Base-by-base conservation (phyloP, 1,140 invertebrate species). In the Drosophila pseudoobscura region DNA sequence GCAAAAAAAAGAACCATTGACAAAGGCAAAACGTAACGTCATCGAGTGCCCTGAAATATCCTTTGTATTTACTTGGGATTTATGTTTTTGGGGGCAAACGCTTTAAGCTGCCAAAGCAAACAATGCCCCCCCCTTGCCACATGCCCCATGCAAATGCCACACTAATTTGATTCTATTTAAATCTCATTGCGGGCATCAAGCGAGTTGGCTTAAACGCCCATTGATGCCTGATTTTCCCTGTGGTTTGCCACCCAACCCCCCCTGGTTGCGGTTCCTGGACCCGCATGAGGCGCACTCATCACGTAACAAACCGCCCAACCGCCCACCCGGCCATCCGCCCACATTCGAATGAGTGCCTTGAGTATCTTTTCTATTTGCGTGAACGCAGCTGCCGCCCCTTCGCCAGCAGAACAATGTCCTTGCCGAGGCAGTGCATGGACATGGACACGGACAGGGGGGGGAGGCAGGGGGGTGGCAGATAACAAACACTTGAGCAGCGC, bases 161-260 rank as follows among this genome's bases (percentile, higher is more conserved):
- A 87, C 83, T 90, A 90, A 90, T 90, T 90, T 90, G 88, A 88
- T 90, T 90, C 83, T 87, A 88, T 84, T 79, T 84, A 89, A 88
- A 90, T 88, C 83, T 84, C 88, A 76, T 84, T 90, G 80, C 65
- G 83, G 83, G 75, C 74, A 90, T 90, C 79, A 78, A 64, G 75
- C 82, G 65, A 87, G 62, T 80, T 76, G 83, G 84, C 78, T 76
- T 88, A 88, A 87, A 88, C 79, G 83, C 75, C 78, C 78, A 83
- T 69, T 75, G 75, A 72, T 72, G 70, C 70, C 78, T 79, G 80
- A 73, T 84, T 85, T 85, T 75, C 43, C 56, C 60, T 65, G 56
- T 69, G 59, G 53, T 13, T 59, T 35, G 29, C 20, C 17, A 20
- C 45, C 15, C 15, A 15, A 15, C 15, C 15, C 15, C 15, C 15